Evolutionary conservation across 2,797 vertebrate species (phyloP), one percentile per base, ranked within the genome.

Genomic region (Scomberomorus guttatus): DNA sequence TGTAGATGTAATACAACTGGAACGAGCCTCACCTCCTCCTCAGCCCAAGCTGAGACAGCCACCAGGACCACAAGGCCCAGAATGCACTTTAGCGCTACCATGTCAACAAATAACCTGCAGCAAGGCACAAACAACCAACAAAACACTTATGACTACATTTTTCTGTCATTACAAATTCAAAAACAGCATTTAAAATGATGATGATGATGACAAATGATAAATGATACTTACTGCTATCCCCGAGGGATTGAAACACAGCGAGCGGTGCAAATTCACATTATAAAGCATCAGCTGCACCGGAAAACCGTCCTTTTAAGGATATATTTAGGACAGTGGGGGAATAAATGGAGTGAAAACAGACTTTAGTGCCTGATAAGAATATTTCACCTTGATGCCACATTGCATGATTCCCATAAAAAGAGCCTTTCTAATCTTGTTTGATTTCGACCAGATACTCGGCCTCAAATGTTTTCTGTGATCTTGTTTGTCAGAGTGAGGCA

Each of bases 31-130:
- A 79, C 82, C 77, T 74, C 80, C 70, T 79, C 25, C 55, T 85
- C 80, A 11, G 85, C 87, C 75, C 75, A 79, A 1, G 17, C 72
- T 2, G 69, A 77, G 29, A 80, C 59, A 14, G 62, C 72, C 44
- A 89, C 17, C 62, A 89, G 67, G 58, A 77, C 82, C 72, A 60
- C 59, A 32, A 89, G 71, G 54, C 85, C 87, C 77, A 92, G 74
- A 76, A 79, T 66, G 48, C 73, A 75, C 77, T 80, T 91, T n/a
- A 74, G 66, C n/a, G 72, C 58, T 25, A 75, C 59, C 89, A 92
- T 93, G 62, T 72, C 27, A 74, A 48, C 32, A 55, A 62, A 57
- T 27, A 62, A 74, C 42, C 83, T 89, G 67, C 25, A 61, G 62
- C 29, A 6, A 32, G 29, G 6, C 29, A 64, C 20, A 51, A 51